phyloP scores from a whole-genome alignment of 2,797 vertebrate genomes.

The Anguilla marmorata region DNA sequence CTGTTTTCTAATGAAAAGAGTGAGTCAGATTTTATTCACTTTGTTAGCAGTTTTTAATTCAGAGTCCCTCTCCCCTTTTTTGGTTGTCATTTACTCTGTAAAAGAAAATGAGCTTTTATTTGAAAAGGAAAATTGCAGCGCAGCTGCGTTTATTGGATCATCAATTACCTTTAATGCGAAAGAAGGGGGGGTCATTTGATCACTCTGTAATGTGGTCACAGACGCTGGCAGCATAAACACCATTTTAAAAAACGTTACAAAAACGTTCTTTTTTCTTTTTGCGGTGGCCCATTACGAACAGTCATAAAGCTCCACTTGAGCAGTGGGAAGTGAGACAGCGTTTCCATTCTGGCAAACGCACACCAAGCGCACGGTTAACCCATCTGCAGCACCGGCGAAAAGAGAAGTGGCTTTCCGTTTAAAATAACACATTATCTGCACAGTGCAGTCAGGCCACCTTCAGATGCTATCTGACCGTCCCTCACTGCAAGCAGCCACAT shows the following conservation, averaged over 20 bases:
- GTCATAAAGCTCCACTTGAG: constrained; percentile 89
- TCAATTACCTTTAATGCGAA: constrained; percentile 47
- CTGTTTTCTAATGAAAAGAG: too few relatives aligned
- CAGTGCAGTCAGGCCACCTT: constrained; percentile 59
- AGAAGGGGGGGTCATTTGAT: constrained; percentile 62
- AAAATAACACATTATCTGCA: constrained; percentile 49
- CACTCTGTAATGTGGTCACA: constrained; percentile 70
- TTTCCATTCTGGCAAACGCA: constrained; percentile 83
- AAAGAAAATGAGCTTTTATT: neutral
- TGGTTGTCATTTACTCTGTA: neutral
- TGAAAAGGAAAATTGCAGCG: neutral
- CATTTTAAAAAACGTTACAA: constrained; percentile 69
- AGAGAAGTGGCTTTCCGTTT: constrained; percentile 54
- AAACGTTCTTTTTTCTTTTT: constrained; percentile 72
- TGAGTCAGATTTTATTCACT: neutral
- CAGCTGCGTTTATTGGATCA: too few relatives aligned
- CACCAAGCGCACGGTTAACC: constrained; percentile 83
- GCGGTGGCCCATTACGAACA: constrained; percentile 86
- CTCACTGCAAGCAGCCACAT: constrained; percentile 51
- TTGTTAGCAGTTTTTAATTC: neutral
- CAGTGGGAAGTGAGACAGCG: constrained; percentile 81
- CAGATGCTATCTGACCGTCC: constrained; percentile 48
- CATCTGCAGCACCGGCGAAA: constrained; percentile 67
- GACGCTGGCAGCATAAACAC: constrained; percentile 71
- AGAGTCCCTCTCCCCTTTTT: neutral